Evolutionary conservation across 1,140 invertebrate genomes (phyloP).

Genomic region (Chelonus insularis): DNA sequence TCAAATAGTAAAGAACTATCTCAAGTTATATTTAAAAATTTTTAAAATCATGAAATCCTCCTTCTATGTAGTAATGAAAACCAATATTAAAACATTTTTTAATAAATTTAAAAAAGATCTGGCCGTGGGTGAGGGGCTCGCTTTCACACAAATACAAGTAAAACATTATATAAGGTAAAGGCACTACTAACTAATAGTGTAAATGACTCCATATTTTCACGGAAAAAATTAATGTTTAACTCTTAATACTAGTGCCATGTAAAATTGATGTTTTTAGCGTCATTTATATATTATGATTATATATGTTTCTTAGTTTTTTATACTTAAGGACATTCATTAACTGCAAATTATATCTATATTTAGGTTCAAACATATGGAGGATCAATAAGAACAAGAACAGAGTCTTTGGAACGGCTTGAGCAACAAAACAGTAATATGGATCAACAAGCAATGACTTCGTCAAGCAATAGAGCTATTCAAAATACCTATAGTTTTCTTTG

Average conservation of each 20-base stretch:
- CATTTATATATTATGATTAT: too few relatives aligned
- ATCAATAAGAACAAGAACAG: constrained; percentile 68
- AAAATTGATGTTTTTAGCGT: too few relatives aligned
- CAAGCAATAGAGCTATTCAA: constrained; percentile 68
- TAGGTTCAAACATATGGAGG: constrained; percentile 67
- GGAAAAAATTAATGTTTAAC: too few relatives aligned
- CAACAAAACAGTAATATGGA: constrained; percentile 54
- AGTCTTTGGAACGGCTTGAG: constrained; percentile 68
- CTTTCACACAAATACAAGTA: constrained; percentile 30
- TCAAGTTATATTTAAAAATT: too few relatives aligned
- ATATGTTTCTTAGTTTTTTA: too few relatives aligned
- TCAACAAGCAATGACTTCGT: constrained; percentile 56
- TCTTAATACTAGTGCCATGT: too few relatives aligned
- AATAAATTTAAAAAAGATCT: constrained; percentile 4
- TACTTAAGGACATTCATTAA: too few relatives aligned
- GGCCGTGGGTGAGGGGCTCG: constrained; percentile 35
- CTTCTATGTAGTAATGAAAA: too few relatives aligned
- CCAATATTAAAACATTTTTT: too few relatives aligned
- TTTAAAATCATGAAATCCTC: too few relatives aligned
- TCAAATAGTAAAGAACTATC: constrained; percentile 5
- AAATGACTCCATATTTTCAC: too few relatives aligned
- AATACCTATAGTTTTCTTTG: constrained; percentile 77
- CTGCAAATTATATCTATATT: constrained; percentile 16
- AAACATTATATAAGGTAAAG: neutral
- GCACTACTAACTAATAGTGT: too few relatives aligned